A percentile compares a stretch with the other conserved stretches of the same genome.
These are phyloP conservation scores for Thunnus maccoyii DNA, from an alignment of 2,113 vertebrate species.

Conservation along the genomic window DNA sequence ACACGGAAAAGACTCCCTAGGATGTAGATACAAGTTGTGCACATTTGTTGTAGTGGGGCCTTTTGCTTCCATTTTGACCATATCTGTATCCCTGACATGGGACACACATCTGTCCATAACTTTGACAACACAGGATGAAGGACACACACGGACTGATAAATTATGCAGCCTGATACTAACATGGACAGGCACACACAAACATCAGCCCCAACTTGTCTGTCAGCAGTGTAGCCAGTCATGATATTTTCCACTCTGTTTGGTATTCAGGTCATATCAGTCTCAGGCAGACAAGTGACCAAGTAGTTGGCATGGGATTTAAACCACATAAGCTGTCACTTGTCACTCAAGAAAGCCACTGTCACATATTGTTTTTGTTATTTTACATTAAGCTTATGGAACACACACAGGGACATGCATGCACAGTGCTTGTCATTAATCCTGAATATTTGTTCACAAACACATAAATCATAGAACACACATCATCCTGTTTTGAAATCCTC, in stretches of 20 bases:
- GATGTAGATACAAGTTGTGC: no score
- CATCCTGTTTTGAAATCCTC: no score
- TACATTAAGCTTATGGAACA: not conserved
- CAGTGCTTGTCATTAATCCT: not conserved
- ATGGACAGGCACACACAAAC: constrained; percentile 42
- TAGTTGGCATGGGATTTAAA: constrained; percentile 53
- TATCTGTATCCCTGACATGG: not conserved
- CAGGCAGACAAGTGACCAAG: constrained; percentile 62
- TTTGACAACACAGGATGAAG: constrained; percentile 11
- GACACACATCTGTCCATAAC: constrained; percentile 17
- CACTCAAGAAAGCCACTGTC: constrained; percentile 53
- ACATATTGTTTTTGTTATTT: constrained; percentile 20
- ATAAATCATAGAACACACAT: not conserved
- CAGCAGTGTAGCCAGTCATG: constrained; percentile 49
- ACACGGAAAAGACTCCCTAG: no score
- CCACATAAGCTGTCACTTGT: constrained; percentile 51
- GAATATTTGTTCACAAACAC: not conserved
- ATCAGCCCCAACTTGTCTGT: constrained; percentile 45
- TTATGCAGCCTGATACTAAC: constrained; percentile 32
- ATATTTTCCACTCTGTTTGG: constrained; percentile 69
- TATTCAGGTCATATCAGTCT: constrained; percentile 71
- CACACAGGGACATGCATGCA: not conserved
- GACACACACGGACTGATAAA: constrained; percentile 29
- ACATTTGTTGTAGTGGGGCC: no score
- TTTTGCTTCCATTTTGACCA: not conserved